These are phyloP conservation scores for Porites lutea DNA, from an alignment of 64 coral and sea anemone genomes.

Conservation along the genomic window DNA sequence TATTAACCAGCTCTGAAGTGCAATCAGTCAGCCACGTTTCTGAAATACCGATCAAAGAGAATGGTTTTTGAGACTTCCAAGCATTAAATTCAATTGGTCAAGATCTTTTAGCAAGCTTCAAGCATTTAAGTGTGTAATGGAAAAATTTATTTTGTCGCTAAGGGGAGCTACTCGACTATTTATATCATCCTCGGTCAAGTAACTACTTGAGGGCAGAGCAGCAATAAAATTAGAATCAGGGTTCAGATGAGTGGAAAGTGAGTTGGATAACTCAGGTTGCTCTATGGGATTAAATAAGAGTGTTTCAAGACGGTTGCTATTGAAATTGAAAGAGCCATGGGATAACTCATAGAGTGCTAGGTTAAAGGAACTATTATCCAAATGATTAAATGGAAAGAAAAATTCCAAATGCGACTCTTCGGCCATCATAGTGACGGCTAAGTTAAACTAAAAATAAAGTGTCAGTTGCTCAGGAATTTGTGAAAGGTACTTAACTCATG, in stretches of 20 bases:
- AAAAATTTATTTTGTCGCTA: too few relatives aligned
- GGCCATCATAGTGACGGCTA: background rate
- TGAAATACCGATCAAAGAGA: background rate
- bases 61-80: background rate
- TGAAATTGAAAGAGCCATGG: background rate
- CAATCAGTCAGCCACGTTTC: background rate
- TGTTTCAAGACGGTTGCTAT: background rate
- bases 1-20: background rate
- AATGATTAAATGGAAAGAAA: background rate
- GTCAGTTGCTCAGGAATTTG: background rate
- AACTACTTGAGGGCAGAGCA: too few relatives aligned
- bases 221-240: background rate
- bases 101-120: background rate
- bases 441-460: background rate
- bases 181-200: too few relatives aligned
- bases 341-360: too few relatives aligned
- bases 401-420: background rate
- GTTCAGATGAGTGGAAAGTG: background rate
- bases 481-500: background rate
- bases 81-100: constrained; percentile 6
- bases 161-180: too few relatives aligned
- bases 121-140: too few relatives aligned
- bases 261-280: background rate
- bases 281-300: background rate
- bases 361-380: too few relatives aligned